A percentile compares a stretch with the other conserved stretches of the same genome.
phyloP scores from a whole-genome alignment of 2,113 vertebrate genomes.

The Climacteris rufus region DNA sequence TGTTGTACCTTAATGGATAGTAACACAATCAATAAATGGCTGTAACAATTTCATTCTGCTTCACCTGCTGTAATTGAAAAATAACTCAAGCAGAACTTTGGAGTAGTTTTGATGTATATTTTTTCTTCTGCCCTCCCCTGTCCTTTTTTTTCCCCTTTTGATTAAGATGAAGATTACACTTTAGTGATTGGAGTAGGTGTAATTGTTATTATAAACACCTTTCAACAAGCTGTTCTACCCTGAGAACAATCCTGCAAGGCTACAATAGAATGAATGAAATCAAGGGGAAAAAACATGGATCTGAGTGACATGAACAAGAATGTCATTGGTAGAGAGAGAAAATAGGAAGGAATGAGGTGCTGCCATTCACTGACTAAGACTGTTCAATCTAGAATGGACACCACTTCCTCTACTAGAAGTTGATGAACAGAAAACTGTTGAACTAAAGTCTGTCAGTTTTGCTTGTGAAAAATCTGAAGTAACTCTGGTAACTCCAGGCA shows the following conservation, averaged over 20 bases:
- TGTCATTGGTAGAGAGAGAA: background rate
- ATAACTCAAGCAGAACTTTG: constrained; percentile 88
- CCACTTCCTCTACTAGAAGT: background rate
- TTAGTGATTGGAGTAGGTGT: constrained; percentile 51
- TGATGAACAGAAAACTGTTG: background rate
- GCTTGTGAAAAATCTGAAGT: background rate
- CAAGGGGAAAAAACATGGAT: constrained; percentile 35
- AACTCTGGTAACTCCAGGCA: background rate
- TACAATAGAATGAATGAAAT: constrained; percentile 17
- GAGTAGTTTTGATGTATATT: constrained; percentile 66
- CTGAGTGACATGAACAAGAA: background rate
- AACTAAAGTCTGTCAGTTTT: background rate
- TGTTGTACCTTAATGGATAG: constrained; percentile 85
- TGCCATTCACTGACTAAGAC: background rate
- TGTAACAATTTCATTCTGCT: constrained; percentile 89
- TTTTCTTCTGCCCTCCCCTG: background rate
- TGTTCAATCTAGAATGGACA: background rate
- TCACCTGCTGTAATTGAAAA: constrained; percentile 91
- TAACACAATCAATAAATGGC: constrained; percentile 88
- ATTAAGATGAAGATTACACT: constrained; percentile 74
- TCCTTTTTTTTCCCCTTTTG: constrained; percentile 49
- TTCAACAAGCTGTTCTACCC: constrained; percentile 42
- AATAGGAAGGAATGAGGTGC: background rate
- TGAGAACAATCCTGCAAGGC: constrained; percentile 37
- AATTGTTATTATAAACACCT: constrained; percentile 66